Base-by-base conservation (phyloP, 2,113 vertebrate species). In the Phalacrocorax brasilianus region DNA sequence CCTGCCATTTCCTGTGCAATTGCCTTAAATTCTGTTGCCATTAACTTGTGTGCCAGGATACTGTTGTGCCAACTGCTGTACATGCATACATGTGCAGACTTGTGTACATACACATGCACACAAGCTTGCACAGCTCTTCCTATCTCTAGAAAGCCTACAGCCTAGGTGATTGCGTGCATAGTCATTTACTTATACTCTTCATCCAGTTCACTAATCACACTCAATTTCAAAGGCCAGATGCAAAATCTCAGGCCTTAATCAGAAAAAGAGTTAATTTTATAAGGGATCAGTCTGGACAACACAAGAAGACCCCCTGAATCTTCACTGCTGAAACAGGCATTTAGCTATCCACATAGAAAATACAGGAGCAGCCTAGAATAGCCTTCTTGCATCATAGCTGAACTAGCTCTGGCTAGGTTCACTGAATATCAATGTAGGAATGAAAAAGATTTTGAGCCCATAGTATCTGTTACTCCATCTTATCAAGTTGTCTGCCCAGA, bases 11-110 rank as follows among this genome's bases (percentile, higher is more conserved):
- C 7, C 17, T 8, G 9, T 45, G 21, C 56, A 75, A 15, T 32
- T 79, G 11, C 47, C 58, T 58, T 76, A 40, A 56, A 7, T 62
- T 79, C n/a, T 72, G 3, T 49, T 58, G 22, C 9, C 8, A 15
- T 56, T 59, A 56, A 49, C 45, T 75, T 80, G 2, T 32, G 10
- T 67, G 38, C 5, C 23, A 53, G 23, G 17, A 61, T 26, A 59
- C 20, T 58, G 8, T 22, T 59, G 8, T 68, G 26, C 7, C 32
- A 58, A 28, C 20, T 3, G 3, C 19, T 80, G 26, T 28, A 32
- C 7, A 23, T 32, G 45, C 18, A 66, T 2, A 55, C 1, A 1
- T 0, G 0, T 2, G 3, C 21, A 67, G 2, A 49, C 8, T 52
- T 56, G 12, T 35, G 19, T 13, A 32, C 9, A 14, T 44, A 45